Conservation (phyloP, 1,140 invertebrate species). For the Drosophila chauvacae region DNA sequence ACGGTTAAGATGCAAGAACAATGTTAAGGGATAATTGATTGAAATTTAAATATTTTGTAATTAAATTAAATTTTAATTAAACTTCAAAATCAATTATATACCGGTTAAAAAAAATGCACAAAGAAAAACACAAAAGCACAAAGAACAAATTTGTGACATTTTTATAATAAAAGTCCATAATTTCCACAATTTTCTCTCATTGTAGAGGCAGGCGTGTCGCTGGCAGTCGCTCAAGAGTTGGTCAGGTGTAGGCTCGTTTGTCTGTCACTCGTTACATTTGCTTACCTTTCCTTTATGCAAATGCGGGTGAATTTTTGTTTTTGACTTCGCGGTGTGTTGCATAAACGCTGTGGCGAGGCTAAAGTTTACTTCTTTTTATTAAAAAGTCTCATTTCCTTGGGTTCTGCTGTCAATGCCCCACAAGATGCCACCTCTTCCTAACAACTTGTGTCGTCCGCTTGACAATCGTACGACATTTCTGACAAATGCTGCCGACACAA, state of each 20-base stretch:
- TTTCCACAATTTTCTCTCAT: neutral
- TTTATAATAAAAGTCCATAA: neutral
- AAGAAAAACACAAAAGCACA: too few species aligned
- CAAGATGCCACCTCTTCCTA: constrained; percentile 29
- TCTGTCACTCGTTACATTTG: constrained; percentile 72
- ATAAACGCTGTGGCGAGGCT: constrained; percentile 28
- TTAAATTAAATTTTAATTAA: too few species aligned
- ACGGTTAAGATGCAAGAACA: too few species aligned
- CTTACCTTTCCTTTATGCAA: constrained; percentile 79
- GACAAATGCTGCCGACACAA: constrained; percentile 77
- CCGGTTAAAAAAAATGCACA: too few species aligned
- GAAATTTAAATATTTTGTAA: too few species aligned
- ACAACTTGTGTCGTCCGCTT: constrained; percentile 56
- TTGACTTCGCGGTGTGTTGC: constrained; percentile 13
- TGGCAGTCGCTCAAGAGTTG: constrained; percentile 53
- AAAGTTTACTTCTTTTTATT: constrained; percentile 13
- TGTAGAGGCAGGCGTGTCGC: constrained; percentile 17
- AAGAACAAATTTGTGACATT: too few species aligned
- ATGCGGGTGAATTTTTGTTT: constrained; percentile 46
- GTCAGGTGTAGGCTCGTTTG: constrained; percentile 77
- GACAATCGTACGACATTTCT: constrained; percentile 79
- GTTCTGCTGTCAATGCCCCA: constrained; percentile 63
- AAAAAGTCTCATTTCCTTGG: constrained; percentile 33
- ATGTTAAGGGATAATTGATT: too few species aligned
- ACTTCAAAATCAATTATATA: too few species aligned